These are phyloP conservation scores for Synergus japonicus DNA, from an alignment of 2,888 invertebrate species.

Conservation along the genomic window DNA sequence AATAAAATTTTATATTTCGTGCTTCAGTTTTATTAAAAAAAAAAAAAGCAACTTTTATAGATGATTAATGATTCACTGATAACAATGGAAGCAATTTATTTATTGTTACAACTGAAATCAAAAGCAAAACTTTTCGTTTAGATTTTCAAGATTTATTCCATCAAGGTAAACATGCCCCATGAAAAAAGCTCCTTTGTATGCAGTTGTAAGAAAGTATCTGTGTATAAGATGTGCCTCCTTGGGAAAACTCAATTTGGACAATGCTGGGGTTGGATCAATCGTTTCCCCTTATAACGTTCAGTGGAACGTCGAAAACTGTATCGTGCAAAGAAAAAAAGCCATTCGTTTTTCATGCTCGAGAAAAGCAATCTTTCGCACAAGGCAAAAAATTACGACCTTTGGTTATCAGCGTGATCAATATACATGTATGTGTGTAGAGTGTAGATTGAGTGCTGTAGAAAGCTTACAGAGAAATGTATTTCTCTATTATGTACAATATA, in stretches of 20 bases:
- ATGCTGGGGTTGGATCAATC: constrained; percentile 17
- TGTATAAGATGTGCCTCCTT: constrained; percentile 22
- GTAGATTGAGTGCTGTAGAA: not conserved
- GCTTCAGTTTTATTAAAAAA: too few relatives aligned
- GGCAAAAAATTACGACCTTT: not conserved
- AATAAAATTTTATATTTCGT: too few relatives aligned
- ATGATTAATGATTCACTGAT: too few relatives aligned
- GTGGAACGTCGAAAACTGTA: constrained; percentile 29
- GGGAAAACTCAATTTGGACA: constrained; percentile 30
- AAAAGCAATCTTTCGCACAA: constrained; percentile 22
- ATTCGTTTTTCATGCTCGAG: constrained; percentile 30
- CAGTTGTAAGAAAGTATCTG: not conserved
- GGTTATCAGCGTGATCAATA: not conserved
- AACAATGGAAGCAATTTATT: too few relatives aligned
- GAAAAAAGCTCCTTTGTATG: constrained; percentile 19
- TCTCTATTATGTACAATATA: not conserved
- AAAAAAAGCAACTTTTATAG: too few relatives aligned
- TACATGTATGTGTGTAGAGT: not conserved
- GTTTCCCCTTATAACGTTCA: constrained; percentile 14
- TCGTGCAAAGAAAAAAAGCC: constrained; percentile 26
- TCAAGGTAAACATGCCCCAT: not conserved
- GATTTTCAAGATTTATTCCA: not conserved
- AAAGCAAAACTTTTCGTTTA: not conserved
- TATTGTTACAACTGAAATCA: not conserved
- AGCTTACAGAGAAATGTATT: not conserved